Percentiles rank a stretch among this genome's conserved stretches.
These are phyloP conservation scores for Azemiops feae DNA, from an alignment of 2,113 vertebrate genomes.

Conservation along the genomic window DNA sequence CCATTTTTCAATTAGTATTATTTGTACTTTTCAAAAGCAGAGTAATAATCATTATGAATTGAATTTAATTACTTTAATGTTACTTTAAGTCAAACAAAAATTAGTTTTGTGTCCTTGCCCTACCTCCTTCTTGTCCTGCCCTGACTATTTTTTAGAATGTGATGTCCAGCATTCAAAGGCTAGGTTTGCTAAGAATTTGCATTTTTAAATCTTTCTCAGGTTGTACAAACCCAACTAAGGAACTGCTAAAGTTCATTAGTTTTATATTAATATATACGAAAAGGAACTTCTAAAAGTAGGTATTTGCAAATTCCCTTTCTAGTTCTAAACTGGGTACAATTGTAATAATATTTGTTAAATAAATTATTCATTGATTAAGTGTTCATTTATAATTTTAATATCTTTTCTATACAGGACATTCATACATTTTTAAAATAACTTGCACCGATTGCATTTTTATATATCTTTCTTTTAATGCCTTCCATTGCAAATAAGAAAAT, in stretches of 20 bases:
- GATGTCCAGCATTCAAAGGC: neutral
- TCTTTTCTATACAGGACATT: constrained; percentile 8
- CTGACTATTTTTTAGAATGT: neutral
- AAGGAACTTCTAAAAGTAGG: neutral
- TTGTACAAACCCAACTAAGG: neutral
- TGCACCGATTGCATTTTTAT: neutral
- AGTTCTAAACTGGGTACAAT: neutral
- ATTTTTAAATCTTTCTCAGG: neutral
- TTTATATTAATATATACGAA: neutral
- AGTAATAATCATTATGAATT: neutral
- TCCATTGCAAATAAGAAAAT: neutral
- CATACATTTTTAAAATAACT: neutral
- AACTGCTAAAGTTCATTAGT: neutral
- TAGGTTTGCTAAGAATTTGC: neutral
- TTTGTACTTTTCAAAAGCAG: neutral
- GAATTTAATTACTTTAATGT: neutral
- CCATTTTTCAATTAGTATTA: neutral
- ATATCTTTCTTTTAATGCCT: neutral
- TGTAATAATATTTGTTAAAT: constrained; percentile 12
- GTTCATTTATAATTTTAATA: constrained; percentile 3
- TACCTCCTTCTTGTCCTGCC: neutral
- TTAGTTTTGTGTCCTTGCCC: neutral
- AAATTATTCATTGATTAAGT: neutral
- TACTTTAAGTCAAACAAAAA: neutral
- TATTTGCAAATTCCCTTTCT: neutral